Evolutionary conservation across 2,113 vertebrate genomes (phyloP), one percentile per base, ranked within the genome.

Genomic region (Colinus virginianus): DNA sequence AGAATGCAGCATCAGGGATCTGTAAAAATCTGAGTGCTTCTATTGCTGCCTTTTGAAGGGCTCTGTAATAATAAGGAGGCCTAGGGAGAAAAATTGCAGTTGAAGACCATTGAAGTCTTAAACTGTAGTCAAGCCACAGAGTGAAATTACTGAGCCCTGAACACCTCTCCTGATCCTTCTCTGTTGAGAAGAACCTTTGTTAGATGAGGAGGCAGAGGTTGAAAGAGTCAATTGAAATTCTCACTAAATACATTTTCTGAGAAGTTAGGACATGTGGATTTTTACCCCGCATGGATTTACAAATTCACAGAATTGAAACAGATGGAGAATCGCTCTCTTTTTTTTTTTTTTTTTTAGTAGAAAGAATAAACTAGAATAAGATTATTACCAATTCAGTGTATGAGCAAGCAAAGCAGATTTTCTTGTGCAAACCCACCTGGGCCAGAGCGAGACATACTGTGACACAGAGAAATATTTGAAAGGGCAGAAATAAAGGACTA

Each of bases 91-190:
- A 96, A 97, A 96, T 53, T 83, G 91, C 80, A 84, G 92, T 75
- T 74, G 81, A 95, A 95, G 92, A 90, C 88, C 91, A 94, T 87
- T 96, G 96, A 96, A 96, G 93, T 92, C 63, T 89, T 89, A 90
- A 96, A 90, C 90, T 93, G 86, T 84, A 92, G 93, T 96, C 90
- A 93, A 88, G 90, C 84, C 87, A 95, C 86, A 84, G 95, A 94
- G 45, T 62, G 77, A 91, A 90, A 87, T 87, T 97, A 90, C 90
- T 84, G 88, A 91, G 96, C 89, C 88, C 93, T 80, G 68, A 71
- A 74, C 95, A 94, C 64, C 78, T 95, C 79, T 90, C 89, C 81
- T 96, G 95, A 94, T 93, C 91, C 93, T 93, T 78, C 93, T 93
- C 80, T 68, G 93, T 78, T 88, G 83, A 95, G 91, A 85, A 96